These are phyloP conservation scores for Procapra przewalskii DNA, from an alignment of 2,113 vertebrate genomes.

Conservation along the genomic window DNA sequence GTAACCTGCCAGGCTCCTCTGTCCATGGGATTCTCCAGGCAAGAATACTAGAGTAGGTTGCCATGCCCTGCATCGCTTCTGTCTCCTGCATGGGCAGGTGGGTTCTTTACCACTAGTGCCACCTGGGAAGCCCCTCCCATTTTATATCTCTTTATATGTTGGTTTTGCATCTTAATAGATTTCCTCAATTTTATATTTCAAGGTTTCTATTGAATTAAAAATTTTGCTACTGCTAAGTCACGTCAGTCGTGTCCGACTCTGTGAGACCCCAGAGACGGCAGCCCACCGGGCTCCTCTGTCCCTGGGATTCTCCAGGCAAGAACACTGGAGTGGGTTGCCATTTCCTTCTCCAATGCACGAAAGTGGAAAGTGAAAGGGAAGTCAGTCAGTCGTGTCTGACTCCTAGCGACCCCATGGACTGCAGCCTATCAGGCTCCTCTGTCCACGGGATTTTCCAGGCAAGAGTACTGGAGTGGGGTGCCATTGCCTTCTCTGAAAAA, in stretches of 20 bases:
- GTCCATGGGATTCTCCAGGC: neutral
- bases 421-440: too few relatives aligned
- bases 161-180: neutral
- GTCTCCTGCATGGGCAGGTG: neutral
- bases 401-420: too few relatives aligned
- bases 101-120: neutral
- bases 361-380: too few relatives aligned
- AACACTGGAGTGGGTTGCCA: too few relatives aligned
- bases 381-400: too few relatives aligned
- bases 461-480: too few relatives aligned
- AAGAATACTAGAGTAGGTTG: neutral
- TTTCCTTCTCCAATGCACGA: too few relatives aligned
- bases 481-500: neutral
- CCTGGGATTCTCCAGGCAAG: too few relatives aligned
- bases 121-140: neutral
- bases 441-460: too few relatives aligned
- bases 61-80: neutral
- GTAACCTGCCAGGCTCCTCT: neutral
- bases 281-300: too few relatives aligned
- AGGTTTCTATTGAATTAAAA: neutral
- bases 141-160: neutral
- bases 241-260: too few relatives aligned
- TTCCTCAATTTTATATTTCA: neutral
- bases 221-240: neutral
- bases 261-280: too few relatives aligned